Percentiles rank a stretch among this genome's conserved stretches.
Evolutionary conservation across 2,113 vertebrate species (phyloP).

Genomic region (Saimiri boliviensis): DNA sequence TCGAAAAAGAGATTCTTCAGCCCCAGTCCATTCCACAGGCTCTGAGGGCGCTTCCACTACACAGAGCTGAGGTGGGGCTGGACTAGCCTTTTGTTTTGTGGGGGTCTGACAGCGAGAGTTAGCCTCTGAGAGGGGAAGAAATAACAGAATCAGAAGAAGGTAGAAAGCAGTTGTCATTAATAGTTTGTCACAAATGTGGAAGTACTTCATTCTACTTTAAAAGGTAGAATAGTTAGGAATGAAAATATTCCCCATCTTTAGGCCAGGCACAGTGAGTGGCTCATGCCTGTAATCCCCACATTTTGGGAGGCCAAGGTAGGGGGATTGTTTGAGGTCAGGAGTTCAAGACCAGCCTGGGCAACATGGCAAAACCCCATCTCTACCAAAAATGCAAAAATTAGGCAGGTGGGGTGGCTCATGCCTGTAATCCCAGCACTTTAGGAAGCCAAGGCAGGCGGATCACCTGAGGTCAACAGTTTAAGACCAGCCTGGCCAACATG

Average conservation of each 20-base stretch:
- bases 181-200: background rate
- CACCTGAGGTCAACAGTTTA: no score
- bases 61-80: constrained; percentile 86
- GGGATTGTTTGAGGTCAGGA: no score
- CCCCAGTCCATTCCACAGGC: constrained; percentile 92
- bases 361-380: no score
- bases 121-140: constrained; percentile 85
- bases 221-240: background rate
- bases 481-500: no score
- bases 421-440: no score
- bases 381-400: no score
- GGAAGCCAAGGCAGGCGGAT: no score
- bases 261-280: no score
- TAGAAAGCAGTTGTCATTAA: background rate
- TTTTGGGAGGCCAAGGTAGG: no score
- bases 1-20: constrained; percentile 97
- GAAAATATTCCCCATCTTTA: background rate
- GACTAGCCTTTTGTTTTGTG: constrained; percentile 91
- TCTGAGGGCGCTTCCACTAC: constrained; percentile 83
- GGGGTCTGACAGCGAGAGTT: constrained; percentile 98
- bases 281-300: no score
- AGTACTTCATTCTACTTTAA: background rate
- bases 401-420: no score
- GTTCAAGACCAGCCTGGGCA: no score
- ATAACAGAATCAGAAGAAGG: background rate